Base-by-base conservation (phyloP, 2,113 vertebrate genomes). In the Phalacrocorax carbo region DNA sequence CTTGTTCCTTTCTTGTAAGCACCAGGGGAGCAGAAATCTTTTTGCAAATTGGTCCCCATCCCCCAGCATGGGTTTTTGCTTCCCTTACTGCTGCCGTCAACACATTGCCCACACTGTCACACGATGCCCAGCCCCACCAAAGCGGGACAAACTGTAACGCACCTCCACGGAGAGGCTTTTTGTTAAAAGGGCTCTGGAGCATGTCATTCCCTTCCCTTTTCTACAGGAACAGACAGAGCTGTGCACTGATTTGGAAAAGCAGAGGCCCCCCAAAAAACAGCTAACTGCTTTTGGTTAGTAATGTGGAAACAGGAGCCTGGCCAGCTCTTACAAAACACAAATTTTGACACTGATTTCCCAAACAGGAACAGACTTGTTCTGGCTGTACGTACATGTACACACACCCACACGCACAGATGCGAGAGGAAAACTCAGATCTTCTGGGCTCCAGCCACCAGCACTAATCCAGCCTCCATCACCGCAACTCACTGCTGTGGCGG, bases 351-450 rank as follows among this genome's bases (percentile, higher is more conserved):
- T 89, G 96, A 94, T 95, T 86, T 97, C 81, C 88, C 91, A 91
- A 87, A 94, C 96, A 97, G 95, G 96, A 96, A 94, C 94, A 94
- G 94, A 72, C 96, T 96, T 95, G 96, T 94, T 82, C 70, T 91
- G 91, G 75, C 91, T 79, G 70, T 61, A 90, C 16, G 3, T 83
- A 44, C 9, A 3, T 54, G 88, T 42, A 82, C 86, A 22, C 92
- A 94, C 97, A 91, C 96, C 92, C 96, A 95, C 96, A 92, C 7
- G 1, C 86, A 36, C 95, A 97, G 94, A 95, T 95, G 95, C 1
- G 5, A 77, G 91, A 72, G 69, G 44, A 89, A 82, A 77, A 6
- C 94, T 84, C 36, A 0, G 69, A 69, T 85, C 73, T 83, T 40
- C 86, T 75, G 88, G 86, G 82, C 76, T 92, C 51, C 96, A 92